Conservation (phyloP, 2,888 invertebrate genomes). For the Blastobasis adustella region DNA sequence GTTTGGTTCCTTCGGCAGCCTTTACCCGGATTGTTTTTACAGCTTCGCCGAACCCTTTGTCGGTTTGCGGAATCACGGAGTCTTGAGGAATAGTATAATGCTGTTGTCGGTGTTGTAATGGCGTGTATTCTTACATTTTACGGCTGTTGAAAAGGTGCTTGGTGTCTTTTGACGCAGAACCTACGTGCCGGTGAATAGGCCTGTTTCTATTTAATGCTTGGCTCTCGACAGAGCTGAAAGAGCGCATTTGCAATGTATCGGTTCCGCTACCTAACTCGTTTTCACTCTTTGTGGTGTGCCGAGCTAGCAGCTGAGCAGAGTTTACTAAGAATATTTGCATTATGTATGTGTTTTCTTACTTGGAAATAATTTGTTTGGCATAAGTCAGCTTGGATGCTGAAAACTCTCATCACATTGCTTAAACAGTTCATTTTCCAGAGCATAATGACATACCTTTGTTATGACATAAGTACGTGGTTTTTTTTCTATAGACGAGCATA, state of each 20-base stretch:
- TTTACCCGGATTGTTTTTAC: slow-evolving; percentile 66
- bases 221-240: slow-evolving; percentile 43
- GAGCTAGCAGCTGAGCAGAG: background rate
- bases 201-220: slow-evolving; percentile 63
- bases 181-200: slow-evolving; percentile 59
- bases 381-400: too few relatives aligned
- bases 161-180: slow-evolving; percentile 44
- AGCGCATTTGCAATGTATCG: slow-evolving; percentile 18
- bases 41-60: slow-evolving; percentile 68
- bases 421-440: too few relatives aligned
- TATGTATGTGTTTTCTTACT: too few relatives aligned
- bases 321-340: too few relatives aligned
- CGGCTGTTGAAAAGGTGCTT: slow-evolving; percentile 50
- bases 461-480: too few relatives aligned
- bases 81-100: slow-evolving; percentile 39
- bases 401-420: too few relatives aligned
- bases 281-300: slow-evolving; percentile 4
- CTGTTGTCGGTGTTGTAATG: slow-evolving; percentile 33
- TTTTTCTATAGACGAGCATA: too few relatives aligned
- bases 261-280: slow-evolving; percentile 20
- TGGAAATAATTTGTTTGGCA: too few relatives aligned
- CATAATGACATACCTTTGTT: too few relatives aligned
- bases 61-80: slow-evolving; percentile 49
- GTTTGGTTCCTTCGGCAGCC: slow-evolving; percentile 39
- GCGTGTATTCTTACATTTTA: slow-evolving; percentile 33